Conservation (phyloP, 2,113 vertebrate genomes). For the Platysternon megacephalum region DNA sequence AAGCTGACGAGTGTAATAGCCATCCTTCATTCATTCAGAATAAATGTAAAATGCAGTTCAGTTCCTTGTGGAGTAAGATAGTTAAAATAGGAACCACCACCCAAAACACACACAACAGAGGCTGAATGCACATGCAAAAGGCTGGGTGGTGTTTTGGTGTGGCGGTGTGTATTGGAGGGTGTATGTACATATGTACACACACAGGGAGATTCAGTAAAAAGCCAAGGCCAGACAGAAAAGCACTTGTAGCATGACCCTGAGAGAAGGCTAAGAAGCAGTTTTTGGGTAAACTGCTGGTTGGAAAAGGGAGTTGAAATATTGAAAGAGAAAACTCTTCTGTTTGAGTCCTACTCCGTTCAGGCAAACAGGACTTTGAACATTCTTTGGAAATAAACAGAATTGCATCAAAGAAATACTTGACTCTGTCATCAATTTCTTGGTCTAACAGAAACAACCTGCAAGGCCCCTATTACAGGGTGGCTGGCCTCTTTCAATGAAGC, state of each 20-base stretch:
- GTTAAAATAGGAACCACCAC: neutral
- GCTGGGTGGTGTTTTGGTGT: neutral
- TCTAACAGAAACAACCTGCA: neutral
- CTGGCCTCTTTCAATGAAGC: no score
- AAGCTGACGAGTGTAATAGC: neutral
- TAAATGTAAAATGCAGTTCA: neutral
- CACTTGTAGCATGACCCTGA: no score
- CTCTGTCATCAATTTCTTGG: neutral
- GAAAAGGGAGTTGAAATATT: neutral
- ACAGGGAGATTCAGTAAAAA: no score
- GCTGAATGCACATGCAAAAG: neutral
- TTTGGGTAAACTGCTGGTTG: rapidly evolving
- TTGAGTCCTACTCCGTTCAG: neutral
- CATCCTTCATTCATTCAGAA: neutral
- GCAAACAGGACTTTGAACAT: neutral
- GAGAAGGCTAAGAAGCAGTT: neutral
- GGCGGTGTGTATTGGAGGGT: neutral
- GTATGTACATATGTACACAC: no score
- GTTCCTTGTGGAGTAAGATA: neutral
- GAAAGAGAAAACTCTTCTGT: neutral
- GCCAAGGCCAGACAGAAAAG: neutral
- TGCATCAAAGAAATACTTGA: neutral
- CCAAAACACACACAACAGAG: neutral
- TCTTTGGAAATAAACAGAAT: neutral
- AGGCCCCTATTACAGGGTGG: neutral